Evolutionary conservation across 2,113 vertebrate species (phyloP), one percentile per base, ranked within the genome.

Genomic region (Rhynchomys soricoides): DNA sequence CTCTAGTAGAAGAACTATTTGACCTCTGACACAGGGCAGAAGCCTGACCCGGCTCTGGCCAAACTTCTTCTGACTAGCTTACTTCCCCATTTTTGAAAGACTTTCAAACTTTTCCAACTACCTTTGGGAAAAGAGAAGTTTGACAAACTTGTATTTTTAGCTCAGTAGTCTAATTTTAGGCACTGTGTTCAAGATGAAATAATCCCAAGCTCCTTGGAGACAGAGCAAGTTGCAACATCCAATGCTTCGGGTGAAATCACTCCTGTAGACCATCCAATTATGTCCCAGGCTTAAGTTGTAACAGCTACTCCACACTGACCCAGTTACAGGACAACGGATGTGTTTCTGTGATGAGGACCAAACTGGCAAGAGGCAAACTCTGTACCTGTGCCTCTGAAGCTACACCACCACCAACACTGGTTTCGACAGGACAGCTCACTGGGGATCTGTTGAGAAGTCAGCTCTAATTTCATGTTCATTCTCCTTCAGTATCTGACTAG

Each of bases 11-110:
- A 97, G 89, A 98, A 97, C 59, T 94, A 97, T 93, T 96, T 97
- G 57, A 98, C 95, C 91, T 98, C 96, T 95, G 94, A 98, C 93
- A 95, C 95, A 98, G 97, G 97, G 96, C 81, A 96, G 97, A 98
- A 96, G 87, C 62, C 96, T 94, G 91, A 98, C 91, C 96, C 97
- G 96, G 94, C 97, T 92, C 96, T 97, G 97, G 95, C 96, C 91
- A 91, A 91, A 96, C 95, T 93, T 97, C 87, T 86, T 95, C 52
- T 91, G 90, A 97, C 90, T 97, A 97, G 91, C 97, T 97, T 96
- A 93, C 90, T 95, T 97, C 89, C 66, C 70, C 89, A 90, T 96
- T 98, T 88, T 93, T 96, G 31, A 95, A 98, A 95, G 73, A 92
- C 89, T 97, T 91, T 97, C 75, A 93, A 97, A 70, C 71, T 97